These are phyloP conservation scores for Deroplatys truncata DNA, from an alignment of 2,888 invertebrate genomes.

Conservation along the genomic window DNA sequence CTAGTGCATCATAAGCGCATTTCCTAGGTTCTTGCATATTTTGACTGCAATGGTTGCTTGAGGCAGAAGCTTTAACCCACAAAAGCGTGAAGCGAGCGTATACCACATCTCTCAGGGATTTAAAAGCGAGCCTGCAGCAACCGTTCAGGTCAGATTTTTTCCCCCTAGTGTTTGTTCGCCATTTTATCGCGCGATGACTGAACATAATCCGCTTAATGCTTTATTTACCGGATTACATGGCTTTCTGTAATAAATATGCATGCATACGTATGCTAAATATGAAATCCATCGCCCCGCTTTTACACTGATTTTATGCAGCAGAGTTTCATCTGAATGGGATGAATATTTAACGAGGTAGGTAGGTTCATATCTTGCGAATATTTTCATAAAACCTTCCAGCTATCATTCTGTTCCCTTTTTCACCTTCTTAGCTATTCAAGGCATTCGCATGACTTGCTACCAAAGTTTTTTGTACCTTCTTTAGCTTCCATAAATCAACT, in stretches of 20 bases:
- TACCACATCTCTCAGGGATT: neutral
- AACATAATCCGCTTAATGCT: neutral
- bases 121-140: neutral
- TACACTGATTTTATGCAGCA: neutral
- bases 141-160: neutral
- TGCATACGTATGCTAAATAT: neutral
- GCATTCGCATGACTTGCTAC: no score
- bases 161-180: neutral
- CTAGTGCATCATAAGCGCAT: no score
- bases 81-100: neutral
- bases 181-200: neutral
- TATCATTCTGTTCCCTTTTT: neutral
- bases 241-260: neutral
- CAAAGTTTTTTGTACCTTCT: no score
- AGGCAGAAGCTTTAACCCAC: neutral
- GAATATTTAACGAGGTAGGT: neutral
- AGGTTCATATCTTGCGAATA: neutral
- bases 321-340: neutral
- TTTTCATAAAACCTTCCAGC: neutral
- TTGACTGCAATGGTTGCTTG: no score
- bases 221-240: neutral
- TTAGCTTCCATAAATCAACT: no score
- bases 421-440: neutral
- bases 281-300: neutral
- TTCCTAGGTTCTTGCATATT: no score